Conservation (phyloP, 2,888 invertebrate genomes). For the Anarsia innoxiella region DNA sequence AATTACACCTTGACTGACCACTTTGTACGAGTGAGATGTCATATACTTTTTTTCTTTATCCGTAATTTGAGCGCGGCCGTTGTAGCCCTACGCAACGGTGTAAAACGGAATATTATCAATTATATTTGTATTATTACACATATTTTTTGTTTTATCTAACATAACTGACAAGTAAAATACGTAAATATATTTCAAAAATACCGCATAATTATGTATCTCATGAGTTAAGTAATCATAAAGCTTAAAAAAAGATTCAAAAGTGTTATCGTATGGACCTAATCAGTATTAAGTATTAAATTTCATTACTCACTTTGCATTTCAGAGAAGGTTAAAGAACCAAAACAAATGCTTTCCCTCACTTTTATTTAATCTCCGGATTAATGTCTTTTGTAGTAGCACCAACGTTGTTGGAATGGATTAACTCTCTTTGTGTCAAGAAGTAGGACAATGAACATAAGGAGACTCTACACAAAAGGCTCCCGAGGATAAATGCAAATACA, state of each 20-base stretch:
- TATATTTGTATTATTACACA: too few relatives aligned
- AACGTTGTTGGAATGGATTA: conserved; percentile 12
- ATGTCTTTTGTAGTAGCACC: conserved; percentile 22
- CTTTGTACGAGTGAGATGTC: conserved; percentile 71
- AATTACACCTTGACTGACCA: conserved; percentile 71
- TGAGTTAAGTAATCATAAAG: neutral
- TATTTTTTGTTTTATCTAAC: conserved; percentile 16
- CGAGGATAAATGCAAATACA: conserved; percentile 13
- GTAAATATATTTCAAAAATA: neutral
- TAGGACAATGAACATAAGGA: conserved; percentile 23
- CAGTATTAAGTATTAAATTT: conserved; percentile 11
- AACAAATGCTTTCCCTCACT: neutral
- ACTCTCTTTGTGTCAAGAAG: conserved; percentile 25
- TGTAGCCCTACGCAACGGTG: conserved; percentile 45
- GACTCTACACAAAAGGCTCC: conserved; percentile 13
- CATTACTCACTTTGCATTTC: conserved; percentile 9
- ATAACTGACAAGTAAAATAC: neutral
- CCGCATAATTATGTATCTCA: neutral
- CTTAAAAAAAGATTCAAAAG: conserved; percentile 12
- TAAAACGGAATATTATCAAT: conserved; percentile 51
- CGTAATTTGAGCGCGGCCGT: conserved; percentile 35
- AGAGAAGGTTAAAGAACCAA: conserved; percentile 3
- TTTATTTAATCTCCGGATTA: conserved; percentile 16
- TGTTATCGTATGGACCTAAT: conserved; percentile 6
- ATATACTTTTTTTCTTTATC: conserved; percentile 56